Evolutionary conservation across 2,113 vertebrate species (phyloP), one percentile per base, ranked within the genome.

Genomic region (Solea senegalensis): DNA sequence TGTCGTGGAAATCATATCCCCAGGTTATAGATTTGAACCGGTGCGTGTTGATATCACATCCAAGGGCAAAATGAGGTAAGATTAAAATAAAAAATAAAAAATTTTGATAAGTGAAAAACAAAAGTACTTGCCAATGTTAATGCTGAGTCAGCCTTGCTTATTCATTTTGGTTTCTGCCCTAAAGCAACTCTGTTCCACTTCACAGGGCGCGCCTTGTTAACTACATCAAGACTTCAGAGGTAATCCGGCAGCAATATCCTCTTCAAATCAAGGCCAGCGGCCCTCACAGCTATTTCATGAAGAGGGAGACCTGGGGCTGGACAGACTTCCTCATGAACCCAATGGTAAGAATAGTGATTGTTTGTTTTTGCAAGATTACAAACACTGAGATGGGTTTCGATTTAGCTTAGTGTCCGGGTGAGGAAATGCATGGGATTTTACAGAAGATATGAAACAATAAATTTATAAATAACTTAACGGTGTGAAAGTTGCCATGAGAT

Each of bases 241-340:
- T 99, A 3, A 92, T 98, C 64, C 93, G 97, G 65, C 92, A 97
- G 80, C 94, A 96, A 0, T 99, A 99, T 61, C 97, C 98, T 26
- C 96, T 99, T 14, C 98, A 98, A 73, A 91, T 99, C 91, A 95
- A 97, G 78, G 95, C 97, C 43, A 91, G 82, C 48, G 98, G 97
- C 7, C 94, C 95, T 65, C 96, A 96, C 78, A 95, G 92, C 10
- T 99, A 98, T 81, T 99, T 99, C 55, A 95, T 98, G 92, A 99
- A 98, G 90, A 94, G 98, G 78, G 98, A 99, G 82, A 98, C 97
- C 9, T 99, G 98, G 98, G 97, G 97, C 21, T 99, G 98, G 98
- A 98, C 96, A 50, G 98, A 99, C 87, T 99, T 99, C 84, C 95
- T 99, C 21, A 99, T 99, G 97, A 99, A 99, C 73, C 98, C 98